A percentile compares a stretch with the other conserved stretches of the same genome.
Conservation (phyloP, 2,113 vertebrate species). For the Anas platyrhynchos region DNA sequence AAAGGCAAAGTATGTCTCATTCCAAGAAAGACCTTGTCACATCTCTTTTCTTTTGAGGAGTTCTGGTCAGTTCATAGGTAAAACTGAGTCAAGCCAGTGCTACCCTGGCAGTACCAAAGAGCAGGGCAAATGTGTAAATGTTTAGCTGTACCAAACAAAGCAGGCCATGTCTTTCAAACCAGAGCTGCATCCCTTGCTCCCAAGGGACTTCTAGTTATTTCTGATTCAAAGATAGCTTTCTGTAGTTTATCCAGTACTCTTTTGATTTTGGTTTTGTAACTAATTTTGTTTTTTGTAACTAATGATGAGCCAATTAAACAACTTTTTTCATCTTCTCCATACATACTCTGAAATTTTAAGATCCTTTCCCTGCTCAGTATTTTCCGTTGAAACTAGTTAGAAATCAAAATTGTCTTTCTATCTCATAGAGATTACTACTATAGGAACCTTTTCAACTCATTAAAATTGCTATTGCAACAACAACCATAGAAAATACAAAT, state of each 20-base stretch:
- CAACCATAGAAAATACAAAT: not conserved
- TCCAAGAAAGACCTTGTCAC: not conserved
- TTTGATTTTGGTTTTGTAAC: not conserved
- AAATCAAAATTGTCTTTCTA: not conserved
- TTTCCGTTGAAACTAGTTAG: not conserved
- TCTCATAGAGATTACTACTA: not conserved
- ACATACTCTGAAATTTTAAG: not conserved
- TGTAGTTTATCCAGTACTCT: not conserved
- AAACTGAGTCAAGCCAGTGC: not conserved
- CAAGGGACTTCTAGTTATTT: not conserved
- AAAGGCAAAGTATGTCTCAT: not conserved
- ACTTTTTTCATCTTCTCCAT: not conserved
- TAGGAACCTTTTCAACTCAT: not conserved
- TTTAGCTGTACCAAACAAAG: not conserved
- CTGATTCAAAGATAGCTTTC: not conserved
- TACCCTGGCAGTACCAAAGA: not conserved
- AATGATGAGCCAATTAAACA: not conserved
- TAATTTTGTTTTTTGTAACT: not conserved
- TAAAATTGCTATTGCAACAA: not conserved
- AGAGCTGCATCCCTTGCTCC: not conserved
- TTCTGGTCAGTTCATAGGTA: not conserved
- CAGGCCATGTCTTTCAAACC: not conserved
- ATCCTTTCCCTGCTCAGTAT: not conserved
- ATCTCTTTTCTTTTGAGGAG: not conserved
- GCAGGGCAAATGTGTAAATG: not conserved